A percentile compares a stretch with the other conserved stretches of the same genome.
Conservation (phyloP, 2,888 invertebrate genomes). For the Ennomos quercinarius region DNA sequence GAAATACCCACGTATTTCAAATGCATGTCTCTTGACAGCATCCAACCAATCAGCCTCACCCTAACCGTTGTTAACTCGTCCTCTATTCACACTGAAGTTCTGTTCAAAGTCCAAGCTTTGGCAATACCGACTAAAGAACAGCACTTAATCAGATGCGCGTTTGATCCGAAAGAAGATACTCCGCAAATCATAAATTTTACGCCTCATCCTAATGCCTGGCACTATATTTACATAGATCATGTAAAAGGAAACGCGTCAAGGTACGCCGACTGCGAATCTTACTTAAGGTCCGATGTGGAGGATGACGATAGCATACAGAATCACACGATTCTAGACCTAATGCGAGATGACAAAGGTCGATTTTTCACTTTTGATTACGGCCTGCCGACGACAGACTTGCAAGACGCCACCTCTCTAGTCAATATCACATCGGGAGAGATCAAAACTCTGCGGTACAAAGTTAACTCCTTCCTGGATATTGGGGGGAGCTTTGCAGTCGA, state of each 20-base stretch:
- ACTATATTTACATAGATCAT: constrained; percentile 77
- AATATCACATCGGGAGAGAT: constrained; percentile 88
- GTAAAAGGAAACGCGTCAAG: constrained; percentile 54
- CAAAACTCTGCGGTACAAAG: constrained; percentile 88
- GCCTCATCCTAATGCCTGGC: constrained; percentile 86
- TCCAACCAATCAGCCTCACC: constrained; percentile 65
- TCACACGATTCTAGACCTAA: constrained; percentile 66
- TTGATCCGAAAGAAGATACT: constrained; percentile 73
- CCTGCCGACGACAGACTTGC: constrained; percentile 86
- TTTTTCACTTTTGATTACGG: constrained; percentile 92
- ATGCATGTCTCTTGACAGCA: constrained; percentile 75
- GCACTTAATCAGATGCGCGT: constrained; percentile 75
- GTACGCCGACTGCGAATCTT: constrained; percentile 71
- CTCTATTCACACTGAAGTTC: constrained; percentile 48
- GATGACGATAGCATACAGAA: constrained; percentile 55
- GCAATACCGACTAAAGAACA: constrained; percentile 82
- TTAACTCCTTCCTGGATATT: constrained; percentile 89
- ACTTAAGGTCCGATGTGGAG: constrained; percentile 55
- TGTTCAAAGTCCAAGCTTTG: constrained; percentile 80
- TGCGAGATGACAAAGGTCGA: constrained; percentile 88
- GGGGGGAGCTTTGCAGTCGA: constrained; percentile 92
- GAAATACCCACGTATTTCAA: constrained; percentile 71
- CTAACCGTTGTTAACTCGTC: constrained; percentile 71
- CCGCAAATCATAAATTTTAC: constrained; percentile 74
- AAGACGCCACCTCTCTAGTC: constrained; percentile 87